Evolutionary conservation across 2,797 vertebrate genomes (phyloP).

Genomic region (Melopsittacus undulatus): DNA sequence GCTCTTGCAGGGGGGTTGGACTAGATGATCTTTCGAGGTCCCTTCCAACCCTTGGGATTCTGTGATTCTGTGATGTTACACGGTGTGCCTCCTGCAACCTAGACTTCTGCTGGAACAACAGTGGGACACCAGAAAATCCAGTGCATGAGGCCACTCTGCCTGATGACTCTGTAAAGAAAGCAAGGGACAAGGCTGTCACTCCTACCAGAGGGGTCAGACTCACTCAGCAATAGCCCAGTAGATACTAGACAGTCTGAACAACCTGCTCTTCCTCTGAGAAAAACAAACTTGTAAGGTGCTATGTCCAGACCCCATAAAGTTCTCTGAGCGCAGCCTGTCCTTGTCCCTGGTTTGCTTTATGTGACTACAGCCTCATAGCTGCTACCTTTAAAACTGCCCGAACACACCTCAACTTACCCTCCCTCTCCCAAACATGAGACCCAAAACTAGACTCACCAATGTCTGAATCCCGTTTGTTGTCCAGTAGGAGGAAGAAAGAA

Average conservation of each 20-base stretch:
- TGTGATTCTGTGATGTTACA: not conserved
- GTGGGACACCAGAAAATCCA: not conserved
- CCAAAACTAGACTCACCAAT: not conserved
- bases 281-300: not conserved
- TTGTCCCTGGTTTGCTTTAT: not conserved
- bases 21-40: too few species aligned
- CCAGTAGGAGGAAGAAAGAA: not conserved
- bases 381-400: not conserved
- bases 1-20: too few species aligned
- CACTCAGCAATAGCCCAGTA: not conserved
- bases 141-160: not conserved
- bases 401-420: not conserved
- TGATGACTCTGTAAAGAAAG: constrained; percentile 18
- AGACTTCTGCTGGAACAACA: not conserved
- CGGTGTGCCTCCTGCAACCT: not conserved
- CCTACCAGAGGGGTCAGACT: not conserved
- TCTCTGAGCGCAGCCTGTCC: not conserved
- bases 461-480: not conserved
- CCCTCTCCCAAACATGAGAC: not conserved
- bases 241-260: not conserved
- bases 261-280: not conserved
- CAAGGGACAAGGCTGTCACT: constrained; percentile 2
- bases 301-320: not conserved
- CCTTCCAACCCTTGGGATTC: too few species aligned
- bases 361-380: not conserved